These are phyloP conservation scores for Nomada ruficornis DNA, from an alignment of 2,888 invertebrate genomes.

Conservation along the genomic window DNA sequence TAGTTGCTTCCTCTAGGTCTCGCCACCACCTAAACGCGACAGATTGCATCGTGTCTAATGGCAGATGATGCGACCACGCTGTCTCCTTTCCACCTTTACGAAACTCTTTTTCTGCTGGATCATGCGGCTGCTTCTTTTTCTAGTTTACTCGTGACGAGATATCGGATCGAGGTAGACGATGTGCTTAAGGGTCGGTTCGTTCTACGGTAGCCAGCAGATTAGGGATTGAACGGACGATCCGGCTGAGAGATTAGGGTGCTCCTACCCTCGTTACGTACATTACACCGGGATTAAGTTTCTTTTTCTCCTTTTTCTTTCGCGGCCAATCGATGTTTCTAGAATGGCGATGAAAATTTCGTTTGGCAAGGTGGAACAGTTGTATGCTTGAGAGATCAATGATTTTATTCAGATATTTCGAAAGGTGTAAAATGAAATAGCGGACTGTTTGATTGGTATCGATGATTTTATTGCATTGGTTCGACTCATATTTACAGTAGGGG, in stretches of 20 bases:
- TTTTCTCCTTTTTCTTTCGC: background rate
- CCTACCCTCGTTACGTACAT: constrained; percentile 59
- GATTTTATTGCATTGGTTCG: constrained; percentile 83
- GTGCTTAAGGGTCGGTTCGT: constrained; percentile 72
- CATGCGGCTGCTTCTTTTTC: constrained; percentile 23
- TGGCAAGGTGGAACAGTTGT: background rate
- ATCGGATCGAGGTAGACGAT: constrained; percentile 65
- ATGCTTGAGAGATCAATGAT: background rate
- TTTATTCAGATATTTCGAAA: background rate
- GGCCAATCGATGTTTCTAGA: constrained; percentile 20
- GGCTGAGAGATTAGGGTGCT: constrained; percentile 64
- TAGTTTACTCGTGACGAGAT: constrained; percentile 45
- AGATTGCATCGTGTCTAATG: constrained; percentile 75
- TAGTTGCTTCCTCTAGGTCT: constrained; percentile 25
- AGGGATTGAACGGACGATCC: constrained; percentile 57
- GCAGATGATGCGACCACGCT: constrained; percentile 62
- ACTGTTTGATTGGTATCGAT: constrained; percentile 65
- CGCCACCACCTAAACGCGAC: constrained; percentile 40
- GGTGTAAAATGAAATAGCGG: background rate
- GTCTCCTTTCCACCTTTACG: background rate
- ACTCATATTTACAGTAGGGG: constrained; percentile 82
- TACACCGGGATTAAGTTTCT: constrained; percentile 30
- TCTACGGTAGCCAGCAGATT: constrained; percentile 53
- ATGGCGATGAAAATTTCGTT: background rate
- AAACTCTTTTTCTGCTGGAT: background rate